Base-by-base conservation (phyloP, 2,888 invertebrate species). In the Prosopocoilus inquinatus region DNA sequence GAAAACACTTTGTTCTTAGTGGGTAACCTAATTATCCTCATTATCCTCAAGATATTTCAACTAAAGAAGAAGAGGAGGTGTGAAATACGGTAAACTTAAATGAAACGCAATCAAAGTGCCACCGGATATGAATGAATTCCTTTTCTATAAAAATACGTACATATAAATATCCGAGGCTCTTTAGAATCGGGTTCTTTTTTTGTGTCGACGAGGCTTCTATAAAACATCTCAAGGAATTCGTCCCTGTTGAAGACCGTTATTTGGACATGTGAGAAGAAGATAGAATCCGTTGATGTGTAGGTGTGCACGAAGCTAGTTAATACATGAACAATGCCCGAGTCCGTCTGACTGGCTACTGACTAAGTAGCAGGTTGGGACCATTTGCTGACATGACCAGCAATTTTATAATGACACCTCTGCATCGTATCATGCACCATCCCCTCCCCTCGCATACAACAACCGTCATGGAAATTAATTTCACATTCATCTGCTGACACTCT, bases 281-380 rank as follows among this genome's bases (percentile, higher is more conserved):
- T 59, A 60, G 60, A 57, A 38, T 58, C 57, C 57, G 59, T 62
- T 65, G 65, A 60, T 59, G 61, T 67, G 62, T 63, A 66, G 65
- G 64, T 61, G 64, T 64, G 62, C 20, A 28, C 20, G 20, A 28
- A 28, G 20, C 20, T 59, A 62, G 64, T 67, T 70, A 70, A 69
- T 69, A 67, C 67, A 63, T 64, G 56, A 68, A 69, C 70, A 68
- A 70, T 71, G 66, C 67, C 59, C 41, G 59, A 69, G 73, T 68
- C 75, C 73, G 74, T 70, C 74, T 71, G 74, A 70, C 74, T 74
- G 75, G 75, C 75, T 76, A 75, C 75, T 68, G 75, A 66, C 75
- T 75, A 76, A 76, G 76, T 76, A 76, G 75, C 75, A 75, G 75
- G 74, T 75, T 74, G 75, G 65, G 69, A 67, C 75, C 75, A 76